Evolutionary conservation across 2,113 vertebrate species (phyloP).

Genomic region (Heterochromis multidens): DNA sequence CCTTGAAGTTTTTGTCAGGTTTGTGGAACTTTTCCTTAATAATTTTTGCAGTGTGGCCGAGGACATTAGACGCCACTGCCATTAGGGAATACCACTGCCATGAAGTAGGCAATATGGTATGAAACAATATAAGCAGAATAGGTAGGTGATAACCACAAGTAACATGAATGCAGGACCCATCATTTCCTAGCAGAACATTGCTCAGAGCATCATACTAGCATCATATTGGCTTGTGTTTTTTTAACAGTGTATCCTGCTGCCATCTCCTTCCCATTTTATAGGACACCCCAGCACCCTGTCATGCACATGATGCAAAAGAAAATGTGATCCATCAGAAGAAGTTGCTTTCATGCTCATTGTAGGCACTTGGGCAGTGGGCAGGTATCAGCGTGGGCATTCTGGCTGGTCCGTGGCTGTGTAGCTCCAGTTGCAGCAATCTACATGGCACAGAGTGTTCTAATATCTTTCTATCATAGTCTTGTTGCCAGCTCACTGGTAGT

Average conservation of each 20-base stretch:
- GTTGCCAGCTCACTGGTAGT: too few relatives aligned
- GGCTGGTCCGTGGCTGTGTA: neutral
- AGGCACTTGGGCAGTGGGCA: neutral
- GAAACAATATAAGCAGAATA: neutral
- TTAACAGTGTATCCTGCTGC: neutral
- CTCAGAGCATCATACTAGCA: neutral
- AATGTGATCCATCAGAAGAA: neutral
- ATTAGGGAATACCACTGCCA: neutral
- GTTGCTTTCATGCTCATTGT: neutral
- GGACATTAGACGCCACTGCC: neutral
- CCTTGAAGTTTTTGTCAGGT: neutral
- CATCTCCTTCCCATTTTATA: neutral
- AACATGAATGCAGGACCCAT: neutral
- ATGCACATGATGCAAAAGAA: neutral
- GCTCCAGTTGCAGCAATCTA: too few relatives aligned
- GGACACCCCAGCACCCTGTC: neutral
- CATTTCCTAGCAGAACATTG: neutral
- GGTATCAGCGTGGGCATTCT: neutral
- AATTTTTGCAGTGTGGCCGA: neutral
- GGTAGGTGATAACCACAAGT: neutral
- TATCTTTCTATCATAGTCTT: too few relatives aligned
- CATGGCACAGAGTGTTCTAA: too few relatives aligned
- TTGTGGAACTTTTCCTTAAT: neutral
- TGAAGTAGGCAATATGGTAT: neutral
- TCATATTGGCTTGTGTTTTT: neutral